Evolutionary conservation across 2,888 invertebrate species (phyloP).

Genomic region (Leptogaster cylindrica): DNA sequence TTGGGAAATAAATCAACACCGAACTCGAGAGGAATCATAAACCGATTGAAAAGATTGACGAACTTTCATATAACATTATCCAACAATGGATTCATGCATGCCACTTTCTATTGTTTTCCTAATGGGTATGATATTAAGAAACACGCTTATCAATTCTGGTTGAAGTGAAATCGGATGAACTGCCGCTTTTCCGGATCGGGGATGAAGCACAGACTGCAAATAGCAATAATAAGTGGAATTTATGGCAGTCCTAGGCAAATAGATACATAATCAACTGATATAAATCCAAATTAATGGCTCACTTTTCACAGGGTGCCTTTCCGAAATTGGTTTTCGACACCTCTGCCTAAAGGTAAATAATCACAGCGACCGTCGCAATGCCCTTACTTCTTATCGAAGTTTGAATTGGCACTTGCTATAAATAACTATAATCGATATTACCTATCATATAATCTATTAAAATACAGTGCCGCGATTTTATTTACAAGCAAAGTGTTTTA

Average conservation of each 20-base stretch:
- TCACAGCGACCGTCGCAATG: slow-evolving; percentile 21
- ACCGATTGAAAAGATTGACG: slow-evolving; percentile 10
- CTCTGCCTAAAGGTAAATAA: slow-evolving; percentile 11
- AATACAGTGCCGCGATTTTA: slow-evolving; percentile 34
- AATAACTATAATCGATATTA: slow-evolving; percentile 35
- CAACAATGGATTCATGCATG: slow-evolving; percentile 20
- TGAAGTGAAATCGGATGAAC: slow-evolving; percentile 28
- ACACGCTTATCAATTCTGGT: slow-evolving; percentile 21
- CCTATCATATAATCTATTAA: slow-evolving; percentile 39
- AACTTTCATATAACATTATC: slow-evolving; percentile 16
- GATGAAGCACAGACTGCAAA: slow-evolving; percentile 9
- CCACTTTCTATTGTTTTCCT: slow-evolving; percentile 18
- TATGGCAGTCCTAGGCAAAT: slow-evolving; percentile 38
- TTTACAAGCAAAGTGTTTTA: slow-evolving; percentile 16
- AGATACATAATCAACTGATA: slow-evolving; percentile 45
- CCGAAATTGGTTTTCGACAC: slow-evolving; percentile 26
- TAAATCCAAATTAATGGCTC: slow-evolving; percentile 47
- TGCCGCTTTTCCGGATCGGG: slow-evolving; percentile 7
- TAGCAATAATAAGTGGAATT: slow-evolving; percentile 42
- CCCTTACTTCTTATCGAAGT: slow-evolving; percentile 8
- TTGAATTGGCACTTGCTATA: slow-evolving; percentile 29
- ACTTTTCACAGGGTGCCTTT: slow-evolving; percentile 32
- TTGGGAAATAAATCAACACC: background rate
- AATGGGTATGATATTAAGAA: slow-evolving; percentile 18
- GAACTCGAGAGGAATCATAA: too few species aligned